A percentile compares a stretch with the other conserved stretches of the same genome.
These are phyloP conservation scores for Ceyx erithaca DNA, from an alignment of 2,797 vertebrate genomes.

Conservation along the genomic window DNA sequence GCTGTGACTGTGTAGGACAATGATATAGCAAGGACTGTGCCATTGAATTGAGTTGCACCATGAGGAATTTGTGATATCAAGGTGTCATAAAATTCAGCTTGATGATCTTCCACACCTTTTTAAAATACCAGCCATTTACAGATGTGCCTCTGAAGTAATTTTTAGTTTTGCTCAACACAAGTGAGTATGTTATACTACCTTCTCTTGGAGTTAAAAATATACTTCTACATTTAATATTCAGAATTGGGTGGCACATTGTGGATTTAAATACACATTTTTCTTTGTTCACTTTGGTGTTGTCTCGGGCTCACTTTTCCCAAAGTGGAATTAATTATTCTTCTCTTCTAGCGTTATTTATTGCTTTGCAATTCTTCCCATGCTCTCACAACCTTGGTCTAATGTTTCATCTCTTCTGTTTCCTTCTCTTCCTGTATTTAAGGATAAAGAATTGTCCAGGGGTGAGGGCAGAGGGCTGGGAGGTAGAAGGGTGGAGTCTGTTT, in stretches of 20 bases:
- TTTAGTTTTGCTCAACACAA: not conserved
- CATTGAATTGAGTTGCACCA: not conserved
- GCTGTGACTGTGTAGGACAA: not conserved
- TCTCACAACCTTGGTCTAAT: not conserved
- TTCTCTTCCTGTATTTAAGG: not conserved
- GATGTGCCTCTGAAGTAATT: not conserved
- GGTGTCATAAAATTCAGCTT: not conserved
- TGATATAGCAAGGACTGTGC: not conserved
- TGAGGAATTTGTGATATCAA: not conserved
- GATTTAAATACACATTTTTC: not conserved
- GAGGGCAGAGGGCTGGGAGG: not conserved
- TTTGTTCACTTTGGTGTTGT: not conserved
- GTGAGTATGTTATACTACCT: not conserved
- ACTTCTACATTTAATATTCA: not conserved
- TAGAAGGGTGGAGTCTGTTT: not conserved
- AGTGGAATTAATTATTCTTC: not conserved
- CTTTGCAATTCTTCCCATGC: not conserved
- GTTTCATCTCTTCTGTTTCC: conserved; percentile 10
- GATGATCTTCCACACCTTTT: not conserved
- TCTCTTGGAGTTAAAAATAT: not conserved
- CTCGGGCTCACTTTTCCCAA: not conserved
- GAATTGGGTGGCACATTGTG: not conserved
- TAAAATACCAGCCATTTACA: not conserved
- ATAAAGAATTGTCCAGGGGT: not conserved
- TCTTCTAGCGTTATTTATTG: not conserved